Conservation (phyloP, 2,888 invertebrate species). For the Aelia acuminata region DNA sequence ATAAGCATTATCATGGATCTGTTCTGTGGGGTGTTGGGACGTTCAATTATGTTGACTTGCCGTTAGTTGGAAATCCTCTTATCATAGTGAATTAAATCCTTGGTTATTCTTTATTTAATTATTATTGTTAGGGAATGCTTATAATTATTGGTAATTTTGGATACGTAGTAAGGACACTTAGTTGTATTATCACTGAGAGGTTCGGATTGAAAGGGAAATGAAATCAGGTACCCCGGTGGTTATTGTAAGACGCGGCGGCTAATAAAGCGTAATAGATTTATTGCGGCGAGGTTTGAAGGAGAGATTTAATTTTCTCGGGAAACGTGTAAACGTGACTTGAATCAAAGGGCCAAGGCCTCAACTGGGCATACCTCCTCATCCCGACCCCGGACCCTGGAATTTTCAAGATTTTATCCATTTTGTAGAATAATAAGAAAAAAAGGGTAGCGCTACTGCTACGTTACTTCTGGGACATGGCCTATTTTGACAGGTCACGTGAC, state of each 20-base stretch:
- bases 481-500: too few species aligned
- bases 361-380: not conserved
- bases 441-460: too few species aligned
- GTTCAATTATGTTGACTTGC: too few species aligned
- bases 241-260: not conserved
- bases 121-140: too few species aligned
- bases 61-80: too few species aligned
- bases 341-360: not conserved
- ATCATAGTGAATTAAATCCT: too few species aligned
- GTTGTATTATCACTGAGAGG: not conserved
- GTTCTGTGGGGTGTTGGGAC: too few species aligned
- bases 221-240: not conserved
- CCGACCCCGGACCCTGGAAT: not conserved
- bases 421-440: not conserved
- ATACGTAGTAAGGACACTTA: not conserved
- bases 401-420: not conserved
- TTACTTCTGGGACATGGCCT: too few species aligned
- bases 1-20: too few species aligned
- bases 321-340: constrained; percentile 31
- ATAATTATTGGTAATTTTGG: not conserved
- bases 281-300: not conserved
- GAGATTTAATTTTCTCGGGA: constrained; percentile 30
- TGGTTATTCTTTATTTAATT: too few species aligned
- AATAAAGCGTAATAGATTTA: constrained; percentile 20
- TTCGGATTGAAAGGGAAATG: not conserved